Evolutionary conservation across 2,888 invertebrate genomes (phyloP).

Genomic region (Tipula lateralis): DNA sequence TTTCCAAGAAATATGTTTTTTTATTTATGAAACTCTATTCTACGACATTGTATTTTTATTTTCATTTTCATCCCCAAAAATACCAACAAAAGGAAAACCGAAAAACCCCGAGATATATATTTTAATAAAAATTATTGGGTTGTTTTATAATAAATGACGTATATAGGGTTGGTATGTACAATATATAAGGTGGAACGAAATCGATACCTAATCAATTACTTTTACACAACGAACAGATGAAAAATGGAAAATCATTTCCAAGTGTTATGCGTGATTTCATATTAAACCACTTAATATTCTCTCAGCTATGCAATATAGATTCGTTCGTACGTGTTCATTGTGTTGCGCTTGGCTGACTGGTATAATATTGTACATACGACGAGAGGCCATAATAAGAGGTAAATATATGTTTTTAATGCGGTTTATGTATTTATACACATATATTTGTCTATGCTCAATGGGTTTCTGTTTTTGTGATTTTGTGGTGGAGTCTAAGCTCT

Average conservation of each 20-base stretch:
- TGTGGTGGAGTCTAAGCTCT: neutral
- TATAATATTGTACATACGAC: neutral
- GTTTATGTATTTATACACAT: neutral
- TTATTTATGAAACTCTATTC: neutral
- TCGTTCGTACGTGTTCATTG: no score
- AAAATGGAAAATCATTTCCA: neutral
- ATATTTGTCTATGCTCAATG: neutral
- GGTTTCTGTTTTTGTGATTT: neutral
- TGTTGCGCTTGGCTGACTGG: no score
- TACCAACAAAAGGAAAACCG: neutral
- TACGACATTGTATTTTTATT: neutral
- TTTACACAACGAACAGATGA: neutral
- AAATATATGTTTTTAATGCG: neutral
- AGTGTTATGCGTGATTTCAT: neutral
- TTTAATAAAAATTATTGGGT: neutral
- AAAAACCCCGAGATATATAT: no score
- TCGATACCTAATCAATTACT: neutral
- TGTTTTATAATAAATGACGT: neutral
- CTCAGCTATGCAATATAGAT: neutral
- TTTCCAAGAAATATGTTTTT: neutral
- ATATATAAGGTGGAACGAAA: neutral
- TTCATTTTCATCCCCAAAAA: neutral
- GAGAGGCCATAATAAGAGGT: neutral
- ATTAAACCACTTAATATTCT: neutral
- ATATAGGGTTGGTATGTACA: no score